Evolutionary conservation across 37 sponge, comb jelly and placozoan genomes (phyloP).

Genomic region (Mnemiopsis leidyi): DNA sequence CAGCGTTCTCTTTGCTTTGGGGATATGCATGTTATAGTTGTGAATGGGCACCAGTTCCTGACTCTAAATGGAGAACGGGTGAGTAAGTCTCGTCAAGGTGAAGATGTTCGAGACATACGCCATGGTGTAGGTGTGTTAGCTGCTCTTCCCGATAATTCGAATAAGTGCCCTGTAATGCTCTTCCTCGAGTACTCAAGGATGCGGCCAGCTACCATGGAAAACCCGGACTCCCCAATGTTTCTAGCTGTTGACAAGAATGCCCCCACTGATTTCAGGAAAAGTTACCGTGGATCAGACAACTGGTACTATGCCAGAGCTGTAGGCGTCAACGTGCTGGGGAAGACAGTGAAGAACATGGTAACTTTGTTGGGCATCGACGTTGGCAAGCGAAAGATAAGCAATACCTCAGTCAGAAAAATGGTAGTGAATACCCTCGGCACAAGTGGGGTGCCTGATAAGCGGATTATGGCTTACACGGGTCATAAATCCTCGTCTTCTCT

Average conservation of each 20-base stretch:
- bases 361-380: not conserved
- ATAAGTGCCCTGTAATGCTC: not conserved
- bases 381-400: not conserved
- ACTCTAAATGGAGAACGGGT: not conserved
- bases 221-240: not conserved
- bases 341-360: not conserved
- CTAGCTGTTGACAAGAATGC: not conserved
- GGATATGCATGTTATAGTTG: not conserved
- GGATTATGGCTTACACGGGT: slow-evolving; percentile 2
- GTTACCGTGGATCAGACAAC: not conserved
- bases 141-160: not conserved
- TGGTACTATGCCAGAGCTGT: not conserved
- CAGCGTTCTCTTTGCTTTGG: not conserved
- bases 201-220: not conserved
- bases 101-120: not conserved
- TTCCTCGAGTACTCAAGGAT: not conserved
- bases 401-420: slow-evolving; percentile 8
- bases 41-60: not conserved
- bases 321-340: not conserved
- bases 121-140: slow-evolving; percentile 14
- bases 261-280: not conserved
- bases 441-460: not conserved
- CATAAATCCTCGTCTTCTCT: not conserved
- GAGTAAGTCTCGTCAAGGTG: not conserved
- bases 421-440: not conserved